A percentile compares a stretch with the other conserved stretches of the same genome.
Evolutionary conservation across 2,888 invertebrate species (phyloP).

Genomic region (Oscheius sp.): DNA sequence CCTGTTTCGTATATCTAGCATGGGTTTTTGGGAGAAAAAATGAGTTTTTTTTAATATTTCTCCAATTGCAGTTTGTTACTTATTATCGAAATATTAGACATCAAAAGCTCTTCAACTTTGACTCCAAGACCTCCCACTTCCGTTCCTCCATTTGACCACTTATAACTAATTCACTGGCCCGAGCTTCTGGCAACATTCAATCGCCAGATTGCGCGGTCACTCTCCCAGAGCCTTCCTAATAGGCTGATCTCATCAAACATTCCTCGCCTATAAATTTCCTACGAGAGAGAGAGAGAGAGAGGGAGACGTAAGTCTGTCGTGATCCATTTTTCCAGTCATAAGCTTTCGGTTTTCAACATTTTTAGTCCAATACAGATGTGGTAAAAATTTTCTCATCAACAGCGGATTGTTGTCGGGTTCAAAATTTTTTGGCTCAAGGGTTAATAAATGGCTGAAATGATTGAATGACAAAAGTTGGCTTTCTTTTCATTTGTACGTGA

Average conservation of each 20-base stretch:
- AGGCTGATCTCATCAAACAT: slow-evolving; percentile 16
- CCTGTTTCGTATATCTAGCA: too few relatives aligned
- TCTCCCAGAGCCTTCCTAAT: slow-evolving; percentile 6
- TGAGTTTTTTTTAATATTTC: not conserved
- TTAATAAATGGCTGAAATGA: too few relatives aligned
- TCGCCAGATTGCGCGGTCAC: slow-evolving; percentile 20
- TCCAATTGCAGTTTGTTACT: not conserved
- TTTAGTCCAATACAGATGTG: not conserved
- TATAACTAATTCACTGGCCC: slow-evolving; percentile 7
- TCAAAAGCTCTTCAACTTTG: not conserved
- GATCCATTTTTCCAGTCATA: not conserved
- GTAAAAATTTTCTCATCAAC: not conserved
- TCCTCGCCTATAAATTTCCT: slow-evolving; percentile 26
- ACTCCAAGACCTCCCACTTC: not conserved
- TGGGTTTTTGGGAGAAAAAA: too few relatives aligned
- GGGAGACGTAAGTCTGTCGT: not conserved
- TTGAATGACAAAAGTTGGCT: too few relatives aligned
- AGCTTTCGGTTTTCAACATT: not conserved
- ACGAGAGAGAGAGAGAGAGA: too few relatives aligned
- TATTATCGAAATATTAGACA: not conserved
- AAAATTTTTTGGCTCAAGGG: too few relatives aligned
- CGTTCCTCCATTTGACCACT: not conserved
- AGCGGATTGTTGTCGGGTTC: too few relatives aligned
- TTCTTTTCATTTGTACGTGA: too few relatives aligned
- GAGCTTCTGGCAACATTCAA: slow-evolving; percentile 4